Conservation (phyloP, 2,797 vertebrate genomes). For the Eulemur albifrons region DNA sequence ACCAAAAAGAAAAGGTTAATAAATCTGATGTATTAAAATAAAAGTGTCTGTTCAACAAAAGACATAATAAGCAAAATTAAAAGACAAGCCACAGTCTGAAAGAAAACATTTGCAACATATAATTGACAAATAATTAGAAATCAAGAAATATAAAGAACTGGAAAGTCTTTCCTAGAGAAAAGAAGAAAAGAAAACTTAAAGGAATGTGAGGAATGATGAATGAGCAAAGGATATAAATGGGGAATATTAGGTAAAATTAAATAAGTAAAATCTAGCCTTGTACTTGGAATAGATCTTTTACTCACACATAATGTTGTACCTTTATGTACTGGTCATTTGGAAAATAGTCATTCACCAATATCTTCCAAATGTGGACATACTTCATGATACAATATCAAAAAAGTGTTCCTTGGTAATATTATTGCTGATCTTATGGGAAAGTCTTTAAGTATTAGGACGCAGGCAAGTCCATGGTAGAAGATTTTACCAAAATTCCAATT, state of each 20-base stretch:
- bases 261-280: slow-evolving; percentile 5
- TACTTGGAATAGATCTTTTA: background rate
- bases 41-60: background rate
- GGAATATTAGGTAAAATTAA: background rate
- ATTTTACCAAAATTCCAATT: slow-evolving; percentile 2
- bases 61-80: background rate
- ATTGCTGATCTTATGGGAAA: background rate
- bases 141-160: background rate
- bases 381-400: background rate
- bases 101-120: slow-evolving; percentile 3
- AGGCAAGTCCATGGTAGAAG: background rate
- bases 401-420: background rate
- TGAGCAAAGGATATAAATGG: background rate
- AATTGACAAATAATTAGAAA: background rate
- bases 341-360: background rate
- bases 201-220: background rate
- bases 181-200: background rate
- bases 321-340: background rate
- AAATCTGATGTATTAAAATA: background rate
- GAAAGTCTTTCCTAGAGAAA: background rate
- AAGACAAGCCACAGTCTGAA: background rate
- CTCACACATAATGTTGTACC: background rate
- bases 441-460: background rate
- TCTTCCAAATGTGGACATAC: background rate
- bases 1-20: background rate